These are phyloP conservation scores for Brachyptera putata DNA, from an alignment of 2,888 invertebrate genomes.

Conservation along the genomic window DNA sequence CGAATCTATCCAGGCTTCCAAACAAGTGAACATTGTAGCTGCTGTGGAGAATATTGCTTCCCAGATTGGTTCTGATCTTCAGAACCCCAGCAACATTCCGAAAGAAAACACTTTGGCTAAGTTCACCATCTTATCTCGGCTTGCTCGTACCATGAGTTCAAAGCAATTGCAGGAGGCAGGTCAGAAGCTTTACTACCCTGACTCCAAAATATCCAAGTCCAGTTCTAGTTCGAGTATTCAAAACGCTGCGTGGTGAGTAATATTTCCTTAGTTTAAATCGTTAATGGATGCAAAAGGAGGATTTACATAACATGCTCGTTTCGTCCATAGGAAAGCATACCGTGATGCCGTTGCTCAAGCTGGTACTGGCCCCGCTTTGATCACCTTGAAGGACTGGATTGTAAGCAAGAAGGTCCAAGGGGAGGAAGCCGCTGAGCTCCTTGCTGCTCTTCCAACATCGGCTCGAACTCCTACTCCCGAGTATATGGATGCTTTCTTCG, in stretches of 20 bases:
- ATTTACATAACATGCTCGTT: not conserved
- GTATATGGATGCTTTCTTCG: conserved; percentile 57
- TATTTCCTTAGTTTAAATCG: no score
- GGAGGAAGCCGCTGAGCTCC: conserved; percentile 56
- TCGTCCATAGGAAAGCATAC: conserved; percentile 44
- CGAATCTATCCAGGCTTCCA: conserved; percentile 43
- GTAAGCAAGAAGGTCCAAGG: conserved; percentile 50
- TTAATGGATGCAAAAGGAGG: no score
- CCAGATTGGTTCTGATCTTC: conserved; percentile 57
- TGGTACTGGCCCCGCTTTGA: conserved; percentile 65
- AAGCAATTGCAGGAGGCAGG: conserved; percentile 56
- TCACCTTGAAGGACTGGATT: conserved; percentile 59
- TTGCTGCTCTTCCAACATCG: conserved; percentile 51
- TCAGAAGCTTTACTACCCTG: conserved; percentile 47
- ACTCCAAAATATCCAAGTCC: conserved; percentile 44
- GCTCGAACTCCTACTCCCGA: conserved; percentile 60
- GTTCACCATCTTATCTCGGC: conserved; percentile 55
- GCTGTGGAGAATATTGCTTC: conserved; percentile 45
- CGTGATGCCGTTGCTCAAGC: conserved; percentile 62
- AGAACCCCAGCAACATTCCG: conserved; percentile 54
- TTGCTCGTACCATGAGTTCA: conserved; percentile 58
- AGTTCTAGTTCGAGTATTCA: conserved; percentile 35
- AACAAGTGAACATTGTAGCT: conserved; percentile 39
- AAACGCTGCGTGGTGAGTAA: conserved; percentile 54
- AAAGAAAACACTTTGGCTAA: conserved; percentile 58